Base-by-base conservation (phyloP, 2,888 invertebrate genomes). In the Kryphioiulus occultus region DNA sequence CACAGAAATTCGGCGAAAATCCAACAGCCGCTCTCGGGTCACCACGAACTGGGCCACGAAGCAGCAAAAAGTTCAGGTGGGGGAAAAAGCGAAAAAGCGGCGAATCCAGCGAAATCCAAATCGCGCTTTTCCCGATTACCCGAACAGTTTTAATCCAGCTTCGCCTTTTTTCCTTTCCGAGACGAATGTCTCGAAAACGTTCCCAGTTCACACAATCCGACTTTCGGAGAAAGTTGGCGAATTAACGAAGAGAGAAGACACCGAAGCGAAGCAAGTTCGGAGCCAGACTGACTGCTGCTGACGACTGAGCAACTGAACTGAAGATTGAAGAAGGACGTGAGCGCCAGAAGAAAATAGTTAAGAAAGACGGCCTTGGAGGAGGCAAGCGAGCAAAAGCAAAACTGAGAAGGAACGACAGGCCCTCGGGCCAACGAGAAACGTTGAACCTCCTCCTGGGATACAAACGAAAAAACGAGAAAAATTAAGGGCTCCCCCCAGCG, bases 281-380 rank as follows among this genome's bases (percentile, higher is more conserved):
- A n/a, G 22, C 68, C 4, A 1, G 68, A 26, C 19, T 5, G 68
- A 68, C 3, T 5, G 68, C 10, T 7, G 19, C 9, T 47, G 17
- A 47, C 4, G 5, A 39, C 44, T 44, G 44, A 12, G 44, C 44
- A 1, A 12, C 9, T 4, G 44, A 35, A 35, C 9, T 44, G 53
- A 53, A 12, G 5, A 15, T 3, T 1, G 26, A 19, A 26, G 53
- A 22, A 68, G 26, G 22, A 68, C 68, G 26, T 59, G 68, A 68
- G 68, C 5, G 19, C 68, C 68, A 68, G 68, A 68, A 68, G 68
- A 68, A 68, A 68, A 68, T 68, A 68, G 68, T 68, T 68, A 68
- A 68, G 68, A 68, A 68, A 68, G n/a, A 26, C 10, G 26, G 26
- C 9, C 22, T 5, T 10, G 68, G 68, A 68, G 19, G 26, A 68